Evolutionary conservation across 2,888 invertebrate species (phyloP).

Genomic region (Theretra japonica): DNA sequence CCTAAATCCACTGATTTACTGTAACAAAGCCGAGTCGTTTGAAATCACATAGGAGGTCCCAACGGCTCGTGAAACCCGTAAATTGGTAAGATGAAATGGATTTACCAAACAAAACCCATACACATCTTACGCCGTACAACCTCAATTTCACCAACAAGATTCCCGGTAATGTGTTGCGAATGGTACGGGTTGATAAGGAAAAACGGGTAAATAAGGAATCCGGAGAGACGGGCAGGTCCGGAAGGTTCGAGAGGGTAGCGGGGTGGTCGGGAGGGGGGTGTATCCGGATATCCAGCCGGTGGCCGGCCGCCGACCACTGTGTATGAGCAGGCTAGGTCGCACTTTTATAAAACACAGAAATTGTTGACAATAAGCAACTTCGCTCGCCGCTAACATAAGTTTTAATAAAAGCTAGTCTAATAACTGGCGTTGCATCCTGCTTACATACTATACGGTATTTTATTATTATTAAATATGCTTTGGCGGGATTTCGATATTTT

Average conservation of each 20-base stretch:
- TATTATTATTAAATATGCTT: neutral
- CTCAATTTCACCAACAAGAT: constrained; percentile 71
- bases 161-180: constrained; percentile 75
- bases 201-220: constrained; percentile 81
- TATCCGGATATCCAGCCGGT: constrained; percentile 66
- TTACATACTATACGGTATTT: neutral
- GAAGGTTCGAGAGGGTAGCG: constrained; percentile 62
- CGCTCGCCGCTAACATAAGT: constrained; percentile 44
- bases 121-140: constrained; percentile 55
- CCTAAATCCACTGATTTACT: constrained; percentile 13
- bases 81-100: constrained; percentile 58
- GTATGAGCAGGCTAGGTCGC: constrained; percentile 53
- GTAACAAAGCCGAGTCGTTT: constrained; percentile 39
- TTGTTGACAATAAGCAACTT: constrained; percentile 49
- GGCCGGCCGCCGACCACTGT: constrained; percentile 52
- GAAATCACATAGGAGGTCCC: constrained; percentile 42
- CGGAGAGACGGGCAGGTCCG: constrained; percentile 57
- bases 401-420: constrained; percentile 41
- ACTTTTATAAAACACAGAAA: constrained; percentile 63
- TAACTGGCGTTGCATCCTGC: constrained; percentile 20
- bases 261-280: constrained; percentile 40
- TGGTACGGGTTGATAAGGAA: constrained; percentile 80
- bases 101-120: constrained; percentile 60
- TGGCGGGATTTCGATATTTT: neutral
- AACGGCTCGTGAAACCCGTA: constrained; percentile 58